Evolutionary conservation across 1,140 invertebrate species (phyloP).

Genomic region (Parasteatoda tepidariorum): DNA sequence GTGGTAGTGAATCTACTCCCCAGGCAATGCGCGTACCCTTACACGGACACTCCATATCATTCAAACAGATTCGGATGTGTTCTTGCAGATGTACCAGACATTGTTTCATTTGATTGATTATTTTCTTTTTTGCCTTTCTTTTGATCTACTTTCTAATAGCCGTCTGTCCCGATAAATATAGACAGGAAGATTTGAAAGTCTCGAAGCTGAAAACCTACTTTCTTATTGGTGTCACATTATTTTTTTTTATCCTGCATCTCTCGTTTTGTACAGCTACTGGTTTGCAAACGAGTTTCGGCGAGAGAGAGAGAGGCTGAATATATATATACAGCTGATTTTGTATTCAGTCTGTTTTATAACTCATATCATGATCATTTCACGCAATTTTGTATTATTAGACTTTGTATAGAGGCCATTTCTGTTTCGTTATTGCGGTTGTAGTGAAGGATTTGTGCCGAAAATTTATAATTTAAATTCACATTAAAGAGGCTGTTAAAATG

Average conservation of each 20-base stretch:
- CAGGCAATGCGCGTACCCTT: conserved; percentile 27
- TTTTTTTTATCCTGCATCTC: conserved; percentile 4
- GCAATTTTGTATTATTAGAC: not conserved
- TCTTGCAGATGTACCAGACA: conserved; percentile 5
- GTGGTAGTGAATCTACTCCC: not conserved
- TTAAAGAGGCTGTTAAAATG: too few species aligned
- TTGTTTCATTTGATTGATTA: conserved; percentile 7
- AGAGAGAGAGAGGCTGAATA: not conserved
- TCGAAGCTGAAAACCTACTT: conserved; percentile 45
- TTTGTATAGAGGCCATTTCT: not conserved
- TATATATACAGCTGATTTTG: too few species aligned
- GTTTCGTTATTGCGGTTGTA: not conserved
- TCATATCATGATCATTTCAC: not conserved
- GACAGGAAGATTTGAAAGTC: conserved; percentile 7
- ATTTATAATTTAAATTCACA: not conserved
- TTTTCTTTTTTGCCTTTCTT: conserved; percentile 5
- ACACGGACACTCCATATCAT: not conserved
- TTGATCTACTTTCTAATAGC: conserved; percentile 49
- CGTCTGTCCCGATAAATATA: conserved; percentile 33
- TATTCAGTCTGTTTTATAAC: not conserved
- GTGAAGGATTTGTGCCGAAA: too few species aligned
- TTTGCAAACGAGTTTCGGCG: conserved; percentile 15
- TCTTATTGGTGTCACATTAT: conserved; percentile 38
- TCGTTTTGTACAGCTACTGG: conserved; percentile 34
- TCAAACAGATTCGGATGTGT: not conserved